Evolutionary conservation across 2,888 invertebrate genomes (phyloP).

Genomic region (Gerris lacustris): DNA sequence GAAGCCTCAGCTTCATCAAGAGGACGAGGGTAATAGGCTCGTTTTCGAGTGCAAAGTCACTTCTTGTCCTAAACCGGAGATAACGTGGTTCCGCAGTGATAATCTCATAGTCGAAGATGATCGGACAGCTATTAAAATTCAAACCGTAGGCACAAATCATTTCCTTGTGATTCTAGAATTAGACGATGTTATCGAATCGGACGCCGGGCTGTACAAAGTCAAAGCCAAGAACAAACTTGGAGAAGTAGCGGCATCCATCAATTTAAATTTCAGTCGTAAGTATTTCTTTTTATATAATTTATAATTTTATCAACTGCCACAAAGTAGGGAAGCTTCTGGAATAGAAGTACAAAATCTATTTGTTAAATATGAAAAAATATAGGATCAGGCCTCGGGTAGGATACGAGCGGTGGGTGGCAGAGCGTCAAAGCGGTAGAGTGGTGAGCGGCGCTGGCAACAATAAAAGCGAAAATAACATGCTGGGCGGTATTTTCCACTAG

Average conservation of each 20-base stretch:
- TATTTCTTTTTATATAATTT: constrained; percentile 34
- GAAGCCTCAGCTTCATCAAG: constrained; percentile 92
- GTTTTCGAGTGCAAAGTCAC: constrained; percentile 87
- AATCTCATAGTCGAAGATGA: constrained; percentile 68
- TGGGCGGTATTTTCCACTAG: too few relatives aligned
- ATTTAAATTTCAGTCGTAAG: constrained; percentile 96
- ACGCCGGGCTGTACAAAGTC: constrained; percentile 92
- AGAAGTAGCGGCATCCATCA: constrained; percentile 92
- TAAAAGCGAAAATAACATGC: too few relatives aligned
- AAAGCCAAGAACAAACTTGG: constrained; percentile 95
- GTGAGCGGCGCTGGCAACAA: too few relatives aligned
- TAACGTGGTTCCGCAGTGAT: constrained; percentile 84
- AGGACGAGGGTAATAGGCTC: constrained; percentile 88
- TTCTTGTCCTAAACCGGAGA: constrained; percentile 77
- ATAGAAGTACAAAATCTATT: too few relatives aligned
- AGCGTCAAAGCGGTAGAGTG: too few relatives aligned
- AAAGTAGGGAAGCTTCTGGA: too few relatives aligned
- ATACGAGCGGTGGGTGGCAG: too few relatives aligned
- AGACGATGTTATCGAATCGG: constrained; percentile 89
- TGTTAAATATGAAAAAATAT: too few relatives aligned
- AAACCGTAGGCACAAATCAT: constrained; percentile 71
- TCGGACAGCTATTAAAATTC: constrained; percentile 78
- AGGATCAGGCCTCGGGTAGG: too few relatives aligned
- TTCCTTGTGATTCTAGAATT: constrained; percentile 84
- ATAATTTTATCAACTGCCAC: constrained; percentile 5